Evolutionary conservation across 2,888 invertebrate species (phyloP).

Genomic region (Anodontia alba): DNA sequence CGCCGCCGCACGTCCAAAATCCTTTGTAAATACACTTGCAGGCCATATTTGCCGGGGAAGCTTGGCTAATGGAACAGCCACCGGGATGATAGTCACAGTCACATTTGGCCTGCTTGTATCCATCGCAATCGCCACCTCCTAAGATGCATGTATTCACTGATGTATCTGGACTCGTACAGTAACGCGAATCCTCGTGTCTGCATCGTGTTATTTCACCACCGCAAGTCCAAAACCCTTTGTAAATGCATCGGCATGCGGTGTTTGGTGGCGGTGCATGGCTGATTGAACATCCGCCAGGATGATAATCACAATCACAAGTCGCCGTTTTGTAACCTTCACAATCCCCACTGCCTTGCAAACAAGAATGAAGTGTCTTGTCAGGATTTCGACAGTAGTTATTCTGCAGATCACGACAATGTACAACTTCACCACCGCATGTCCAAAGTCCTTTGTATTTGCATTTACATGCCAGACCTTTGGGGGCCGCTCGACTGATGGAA

Average conservation of each 20-base stretch:
- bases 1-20: conserved; percentile 19
- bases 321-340: conserved; percentile 31
- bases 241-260: conserved; percentile 27
- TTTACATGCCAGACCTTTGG: conserved; percentile 18
- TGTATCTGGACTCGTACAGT: conserved; percentile 18
- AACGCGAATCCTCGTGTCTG: not conserved
- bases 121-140: conserved; percentile 23
- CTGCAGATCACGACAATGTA: not conserved
- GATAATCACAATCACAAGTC: conserved; percentile 10
- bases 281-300: conserved; percentile 27
- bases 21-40: conserved; percentile 31
- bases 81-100: conserved; percentile 15
- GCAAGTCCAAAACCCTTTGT: conserved; percentile 27
- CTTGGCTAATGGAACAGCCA: conserved; percentile 22
- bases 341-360: conserved; percentile 19
- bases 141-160: conserved; percentile 10
- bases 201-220: conserved; percentile 12
- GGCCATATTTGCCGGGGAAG: conserved; percentile 16
- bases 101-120: conserved; percentile 14
- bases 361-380: conserved; percentile 20
- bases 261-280: not conserved
- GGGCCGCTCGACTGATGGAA: conserved; percentile 19
- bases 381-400: conserved; percentile 18
- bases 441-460: conserved; percentile 11
- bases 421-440: conserved; percentile 25